phyloP scores from a whole-genome alignment of 1,140 invertebrate species.

The Lethocerus indicus region DNA sequence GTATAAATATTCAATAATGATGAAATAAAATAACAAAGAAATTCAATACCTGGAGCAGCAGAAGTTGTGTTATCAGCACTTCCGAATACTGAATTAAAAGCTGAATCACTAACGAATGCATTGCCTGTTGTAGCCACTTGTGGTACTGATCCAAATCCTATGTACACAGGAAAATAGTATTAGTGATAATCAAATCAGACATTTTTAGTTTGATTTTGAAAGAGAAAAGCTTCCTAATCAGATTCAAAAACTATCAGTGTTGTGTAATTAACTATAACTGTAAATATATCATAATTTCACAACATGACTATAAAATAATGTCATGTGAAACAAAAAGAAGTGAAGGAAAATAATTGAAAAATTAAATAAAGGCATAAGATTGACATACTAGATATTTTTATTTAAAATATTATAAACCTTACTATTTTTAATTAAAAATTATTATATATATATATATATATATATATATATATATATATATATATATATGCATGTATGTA shows the following conservation, averaged over 20 bases:
- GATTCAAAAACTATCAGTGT: too few species aligned
- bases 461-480: conserved; percentile 4
- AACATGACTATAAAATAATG: too few species aligned
- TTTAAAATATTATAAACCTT: not conserved
- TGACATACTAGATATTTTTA: not conserved
- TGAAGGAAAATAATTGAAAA: too few species aligned
- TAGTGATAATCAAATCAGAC: too few species aligned
- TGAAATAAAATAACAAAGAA: not conserved
- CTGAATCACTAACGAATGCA: conserved; percentile 70
- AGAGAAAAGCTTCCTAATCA: too few species aligned
- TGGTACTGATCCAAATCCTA: too few species aligned
- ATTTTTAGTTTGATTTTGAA: too few species aligned
- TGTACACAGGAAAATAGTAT: too few species aligned
- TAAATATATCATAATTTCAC: too few species aligned
- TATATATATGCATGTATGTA: conserved; percentile 1
- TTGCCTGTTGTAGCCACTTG: conserved; percentile 39
- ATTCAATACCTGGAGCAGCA: conserved; percentile 46
- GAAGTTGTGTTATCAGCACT: conserved; percentile 26
- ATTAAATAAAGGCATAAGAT: too few species aligned
- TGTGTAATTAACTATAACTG: too few species aligned
- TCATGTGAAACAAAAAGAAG: too few species aligned
- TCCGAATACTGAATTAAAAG: conserved; percentile 71
- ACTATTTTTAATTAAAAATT: not conserved
- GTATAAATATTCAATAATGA: not conserved
- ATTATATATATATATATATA: not conserved